These are phyloP conservation scores for Mycteria americana DNA, from an alignment of 2,797 vertebrate species.

Conservation along the genomic window DNA sequence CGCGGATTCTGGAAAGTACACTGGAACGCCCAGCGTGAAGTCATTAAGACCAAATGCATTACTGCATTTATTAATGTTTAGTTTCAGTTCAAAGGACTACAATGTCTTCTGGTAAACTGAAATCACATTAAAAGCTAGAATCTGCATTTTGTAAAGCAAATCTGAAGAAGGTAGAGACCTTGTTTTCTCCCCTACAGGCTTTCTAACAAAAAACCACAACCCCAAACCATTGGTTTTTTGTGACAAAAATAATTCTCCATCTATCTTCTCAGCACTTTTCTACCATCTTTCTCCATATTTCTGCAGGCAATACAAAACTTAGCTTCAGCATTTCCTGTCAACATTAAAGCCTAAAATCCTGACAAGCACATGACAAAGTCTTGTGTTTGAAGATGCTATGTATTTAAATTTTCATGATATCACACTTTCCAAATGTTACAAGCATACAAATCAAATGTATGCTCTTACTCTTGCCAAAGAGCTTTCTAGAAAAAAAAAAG, in stretches of 20 bases:
- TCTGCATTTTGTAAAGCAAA: neutral
- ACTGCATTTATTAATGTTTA: neutral
- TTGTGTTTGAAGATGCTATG: conserved; percentile 36
- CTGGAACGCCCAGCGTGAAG: neutral
- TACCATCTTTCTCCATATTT: conserved; percentile 19
- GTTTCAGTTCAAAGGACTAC: neutral
- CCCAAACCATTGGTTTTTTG: neutral
- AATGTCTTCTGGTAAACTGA: neutral
- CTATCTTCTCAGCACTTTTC: neutral
- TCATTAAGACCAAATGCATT: neutral
- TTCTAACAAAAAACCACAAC: neutral
- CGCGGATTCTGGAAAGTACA: neutral
- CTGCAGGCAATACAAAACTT: conserved; percentile 26
- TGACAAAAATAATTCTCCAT: neutral
- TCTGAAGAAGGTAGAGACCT: neutral
- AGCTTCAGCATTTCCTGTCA: conserved; percentile 52
- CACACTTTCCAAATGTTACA: conserved; percentile 59
- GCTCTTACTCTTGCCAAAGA: conserved; percentile 18
- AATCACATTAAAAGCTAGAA: neutral
- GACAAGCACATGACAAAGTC: conserved; percentile 53
- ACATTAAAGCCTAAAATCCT: conserved; percentile 38
- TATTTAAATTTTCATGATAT: conserved; percentile 60
- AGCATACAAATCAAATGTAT: conserved; percentile 35
- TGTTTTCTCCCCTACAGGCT: neutral
- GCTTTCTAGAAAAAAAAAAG: neutral